Percentiles rank a stretch among this genome's conserved stretches.
Evolutionary conservation across 2,113 vertebrate species (phyloP).

Genomic region (Petrocephalus microphthalmus): DNA sequence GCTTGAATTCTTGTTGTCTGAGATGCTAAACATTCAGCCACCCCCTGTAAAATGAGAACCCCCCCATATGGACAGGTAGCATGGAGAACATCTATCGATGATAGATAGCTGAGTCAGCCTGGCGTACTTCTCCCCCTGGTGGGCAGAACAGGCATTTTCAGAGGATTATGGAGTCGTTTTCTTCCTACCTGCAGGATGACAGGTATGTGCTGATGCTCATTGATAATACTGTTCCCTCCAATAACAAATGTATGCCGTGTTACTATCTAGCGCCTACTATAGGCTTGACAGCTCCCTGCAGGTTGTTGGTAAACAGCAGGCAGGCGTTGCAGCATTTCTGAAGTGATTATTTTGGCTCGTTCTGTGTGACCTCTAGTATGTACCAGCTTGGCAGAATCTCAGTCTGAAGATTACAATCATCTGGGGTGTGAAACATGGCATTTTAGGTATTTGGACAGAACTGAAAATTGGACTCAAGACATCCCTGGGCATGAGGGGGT

Average conservation of each 20-base stretch:
- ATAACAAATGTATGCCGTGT: background rate
- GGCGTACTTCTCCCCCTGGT: background rate
- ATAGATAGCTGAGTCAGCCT: background rate
- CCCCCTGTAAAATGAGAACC: background rate
- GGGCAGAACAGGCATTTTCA: background rate
- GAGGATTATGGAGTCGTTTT: background rate
- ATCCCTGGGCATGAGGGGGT: background rate
- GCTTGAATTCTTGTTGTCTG: background rate
- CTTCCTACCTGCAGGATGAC: background rate
- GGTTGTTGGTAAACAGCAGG: background rate
- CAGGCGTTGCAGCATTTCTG: background rate
- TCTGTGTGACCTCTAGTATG: background rate
- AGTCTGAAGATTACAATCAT: background rate
- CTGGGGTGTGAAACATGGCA: background rate
- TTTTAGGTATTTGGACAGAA: background rate
- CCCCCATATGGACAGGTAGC: background rate
- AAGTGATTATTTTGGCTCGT: background rate
- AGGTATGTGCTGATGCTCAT: background rate
- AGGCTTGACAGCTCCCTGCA: background rate
- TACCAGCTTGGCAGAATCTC: background rate
- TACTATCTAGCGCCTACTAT: background rate
- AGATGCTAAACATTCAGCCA: background rate
- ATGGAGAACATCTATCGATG: background rate
- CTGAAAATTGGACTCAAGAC: background rate
- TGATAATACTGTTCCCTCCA: background rate